Conservation (phyloP, 2,888 invertebrate genomes). For the Metopia argyrocephala region DNA sequence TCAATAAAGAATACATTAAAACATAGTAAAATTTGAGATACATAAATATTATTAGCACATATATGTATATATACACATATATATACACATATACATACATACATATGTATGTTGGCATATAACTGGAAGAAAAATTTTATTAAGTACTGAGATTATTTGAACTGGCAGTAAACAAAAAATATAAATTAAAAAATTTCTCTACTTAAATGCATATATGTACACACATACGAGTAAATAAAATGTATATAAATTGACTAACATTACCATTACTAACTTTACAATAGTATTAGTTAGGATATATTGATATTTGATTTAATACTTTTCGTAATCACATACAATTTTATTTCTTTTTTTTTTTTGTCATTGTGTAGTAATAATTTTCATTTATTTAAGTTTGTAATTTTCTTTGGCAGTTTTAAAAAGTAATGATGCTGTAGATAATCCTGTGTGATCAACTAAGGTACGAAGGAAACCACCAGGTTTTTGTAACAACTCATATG, state of each 20-base stretch:
- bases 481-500: conserved; percentile 82
- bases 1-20: no score
- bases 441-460: conserved; percentile 85
- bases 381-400: conserved; percentile 67
- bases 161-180: conserved; percentile 48
- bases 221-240: neutral
- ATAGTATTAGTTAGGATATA: neutral
- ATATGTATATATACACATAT: neutral
- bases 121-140: conserved; percentile 39
- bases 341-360: conserved; percentile 16
- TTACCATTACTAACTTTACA: neutral
- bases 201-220: neutral
- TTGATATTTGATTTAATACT: conserved; percentile 3
- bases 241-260: neutral
- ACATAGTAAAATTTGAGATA: no score
- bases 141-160: conserved; percentile 54
- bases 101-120: conserved; percentile 22
- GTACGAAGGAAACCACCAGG: conserved; percentile 82
- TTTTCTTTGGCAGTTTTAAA: conserved; percentile 81
- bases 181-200: neutral
- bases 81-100: neutral
- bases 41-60: neutral
- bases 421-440: conserved; percentile 80
- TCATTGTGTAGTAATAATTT: conserved; percentile 59
- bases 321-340: conserved; percentile 32